Evolutionary conservation across 2,113 vertebrate genomes (phyloP), one percentile per base, ranked within the genome.

Genomic region (Stigmatopora nigra): DNA sequence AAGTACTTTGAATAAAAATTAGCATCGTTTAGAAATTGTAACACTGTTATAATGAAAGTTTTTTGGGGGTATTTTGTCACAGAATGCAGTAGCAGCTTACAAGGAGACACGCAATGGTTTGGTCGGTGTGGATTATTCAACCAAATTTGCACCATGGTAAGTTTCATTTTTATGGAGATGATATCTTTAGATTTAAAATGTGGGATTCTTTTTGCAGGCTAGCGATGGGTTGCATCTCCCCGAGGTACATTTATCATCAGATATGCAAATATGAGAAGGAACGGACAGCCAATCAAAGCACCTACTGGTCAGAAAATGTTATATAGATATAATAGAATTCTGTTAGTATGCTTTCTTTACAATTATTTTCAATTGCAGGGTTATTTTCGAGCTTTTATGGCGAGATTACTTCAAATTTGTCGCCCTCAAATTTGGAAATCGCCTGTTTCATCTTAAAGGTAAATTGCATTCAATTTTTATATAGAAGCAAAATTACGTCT

Each of bases 341-440:
- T 31, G 14, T 31, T 31, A 11, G 22, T 25, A 14, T 57, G 55
- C n/a, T 36, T 59, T 59, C 57, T 59, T 59, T 7, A 38, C 36
- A 15, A n/a, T 60, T 60, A n/a, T 41, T 38, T 41, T 17, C 36
- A 5, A 41, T 1, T 9, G 19, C 72, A 93, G 93, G 93, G 90
- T 93, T 14, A 83, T 93, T 65, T 94, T 93, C 87, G 91, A 93
- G n/a, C 90, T 94, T 65, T 52, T 91, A 9, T 93, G 91, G 92
- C 83, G 92, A 52, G 92, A 93, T 83, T 94, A 92, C 72, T 93
- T 94, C 65, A 89, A 75, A 61, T 93, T 93, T 65, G 89, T 94
- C 63, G 90, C 73, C 48, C 70, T 90, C 56, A 94, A 93, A 76
- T 93, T 90, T 0, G 90, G 91, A 78, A 85, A 79, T 61, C 86